Conservation (phyloP, 2,113 vertebrate species). For the Tetrax tetrax region DNA sequence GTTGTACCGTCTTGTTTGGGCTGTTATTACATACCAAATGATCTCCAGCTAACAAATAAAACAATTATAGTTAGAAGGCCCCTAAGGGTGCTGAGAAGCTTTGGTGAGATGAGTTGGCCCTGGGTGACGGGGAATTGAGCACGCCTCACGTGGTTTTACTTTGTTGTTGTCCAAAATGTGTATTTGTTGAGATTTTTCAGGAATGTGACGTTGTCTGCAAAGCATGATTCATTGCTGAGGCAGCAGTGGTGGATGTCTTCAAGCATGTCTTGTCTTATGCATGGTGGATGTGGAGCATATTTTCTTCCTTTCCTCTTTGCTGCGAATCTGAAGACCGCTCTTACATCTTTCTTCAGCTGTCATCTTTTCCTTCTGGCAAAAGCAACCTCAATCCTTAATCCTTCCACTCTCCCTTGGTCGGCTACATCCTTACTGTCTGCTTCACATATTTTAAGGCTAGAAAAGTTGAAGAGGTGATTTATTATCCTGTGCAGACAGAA, state of each 20-base stretch:
- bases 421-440: background rate
- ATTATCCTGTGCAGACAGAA: background rate
- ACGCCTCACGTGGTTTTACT: background rate
- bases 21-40: background rate
- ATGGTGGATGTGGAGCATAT: background rate
- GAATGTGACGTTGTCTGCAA: background rate
- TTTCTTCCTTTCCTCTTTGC: background rate
- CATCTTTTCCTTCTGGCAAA: background rate
- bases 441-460: background rate
- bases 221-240: background rate
- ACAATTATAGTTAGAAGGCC: background rate
- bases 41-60: background rate
- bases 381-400: background rate
- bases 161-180: background rate
- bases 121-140: background rate
- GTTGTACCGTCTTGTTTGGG: background rate
- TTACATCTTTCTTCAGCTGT: background rate
- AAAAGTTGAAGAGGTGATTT: background rate
- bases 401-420: background rate
- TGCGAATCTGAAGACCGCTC: background rate
- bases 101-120: background rate
- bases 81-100: background rate
- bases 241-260: background rate
- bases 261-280: background rate
- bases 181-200: background rate